phyloP scores from a whole-genome alignment of 1,140 invertebrate species.

The Prorops nasuta region DNA sequence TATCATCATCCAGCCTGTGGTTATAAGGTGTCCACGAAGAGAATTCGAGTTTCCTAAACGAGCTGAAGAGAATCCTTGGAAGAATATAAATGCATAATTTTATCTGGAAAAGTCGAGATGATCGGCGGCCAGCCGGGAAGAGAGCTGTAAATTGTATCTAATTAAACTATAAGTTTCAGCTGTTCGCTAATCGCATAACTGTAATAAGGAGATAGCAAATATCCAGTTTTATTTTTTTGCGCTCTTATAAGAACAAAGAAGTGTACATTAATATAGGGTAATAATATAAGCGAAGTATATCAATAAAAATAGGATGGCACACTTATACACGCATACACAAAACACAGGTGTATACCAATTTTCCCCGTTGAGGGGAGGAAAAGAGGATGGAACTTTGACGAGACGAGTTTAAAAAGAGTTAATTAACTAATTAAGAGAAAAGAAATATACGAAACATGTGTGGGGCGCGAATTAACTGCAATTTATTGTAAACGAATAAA shows the following conservation, averaged over 20 bases:
- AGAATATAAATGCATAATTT: no score
- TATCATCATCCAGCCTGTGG: no score
- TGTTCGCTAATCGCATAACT: slow-evolving; percentile 23
- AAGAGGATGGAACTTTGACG: slow-evolving; percentile 1
- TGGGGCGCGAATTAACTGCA: no score
- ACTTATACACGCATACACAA: no score
- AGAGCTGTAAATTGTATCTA: slow-evolving; percentile 48
- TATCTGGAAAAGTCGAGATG: no score
- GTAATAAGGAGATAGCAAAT: slow-evolving; percentile 36
- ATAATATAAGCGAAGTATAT: slow-evolving; percentile 41
- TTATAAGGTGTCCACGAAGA: no score
- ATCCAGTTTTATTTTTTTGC: slow-evolving; percentile 48
- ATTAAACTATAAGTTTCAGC: slow-evolving; percentile 39
- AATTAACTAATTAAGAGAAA: neutral
- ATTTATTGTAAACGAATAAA: neutral
- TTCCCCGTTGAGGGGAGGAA: slow-evolving; percentile 15
- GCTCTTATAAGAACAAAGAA: slow-evolving; percentile 43
- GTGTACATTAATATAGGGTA: slow-evolving; percentile 51
- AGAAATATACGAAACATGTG: neutral
- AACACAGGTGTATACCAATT: slow-evolving; percentile 35
- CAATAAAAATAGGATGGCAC: slow-evolving; percentile 45
- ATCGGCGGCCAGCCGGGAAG: no score
- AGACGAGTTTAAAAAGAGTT: no score
- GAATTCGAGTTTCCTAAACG: no score
- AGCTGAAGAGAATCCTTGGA: no score